Evolutionary conservation across 2,113 vertebrate genomes (phyloP).

Genomic region (Argyrosomus japonicus): DNA sequence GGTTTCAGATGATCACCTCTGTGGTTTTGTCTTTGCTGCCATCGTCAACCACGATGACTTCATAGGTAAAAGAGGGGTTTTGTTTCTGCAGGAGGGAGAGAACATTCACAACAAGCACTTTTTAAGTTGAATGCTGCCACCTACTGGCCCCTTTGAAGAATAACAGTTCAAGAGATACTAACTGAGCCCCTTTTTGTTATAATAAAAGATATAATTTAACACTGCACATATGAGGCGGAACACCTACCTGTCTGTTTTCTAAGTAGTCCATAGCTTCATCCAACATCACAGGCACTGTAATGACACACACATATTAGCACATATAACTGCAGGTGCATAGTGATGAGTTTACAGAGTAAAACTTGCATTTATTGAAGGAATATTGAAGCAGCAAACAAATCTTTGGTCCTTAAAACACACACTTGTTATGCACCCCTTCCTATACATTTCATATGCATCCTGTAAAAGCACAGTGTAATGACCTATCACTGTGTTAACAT

Average conservation of each 20-base stretch:
- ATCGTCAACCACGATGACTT: slow-evolving; percentile 95
- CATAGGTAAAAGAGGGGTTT: slow-evolving; percentile 90
- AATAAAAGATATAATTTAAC: background rate
- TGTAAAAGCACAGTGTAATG: background rate
- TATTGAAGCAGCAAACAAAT: background rate
- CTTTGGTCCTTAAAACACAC: background rate
- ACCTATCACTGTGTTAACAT: background rate
- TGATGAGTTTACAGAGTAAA: background rate
- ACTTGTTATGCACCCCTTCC: background rate
- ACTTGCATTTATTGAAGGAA: background rate
- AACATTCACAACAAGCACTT: slow-evolving; percentile 10
- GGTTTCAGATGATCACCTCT: slow-evolving; percentile 81
- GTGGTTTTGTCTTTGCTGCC: slow-evolving; percentile 96
- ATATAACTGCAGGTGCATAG: background rate
- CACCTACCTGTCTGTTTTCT: slow-evolving; percentile 91
- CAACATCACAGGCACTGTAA: slow-evolving; percentile 96
- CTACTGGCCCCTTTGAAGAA: slow-evolving; percentile 56
- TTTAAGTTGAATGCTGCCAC: slow-evolving; percentile 55
- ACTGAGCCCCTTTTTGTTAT: background rate
- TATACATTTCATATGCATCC: background rate
- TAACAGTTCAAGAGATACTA: background rate
- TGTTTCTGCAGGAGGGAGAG: slow-evolving; percentile 83
- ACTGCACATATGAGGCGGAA: background rate
- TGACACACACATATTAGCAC: slow-evolving; percentile 19
- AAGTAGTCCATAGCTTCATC: slow-evolving; percentile 94